These are phyloP conservation scores for Panthera leo DNA, from an alignment of 2,113 vertebrate species.

Conservation along the genomic window DNA sequence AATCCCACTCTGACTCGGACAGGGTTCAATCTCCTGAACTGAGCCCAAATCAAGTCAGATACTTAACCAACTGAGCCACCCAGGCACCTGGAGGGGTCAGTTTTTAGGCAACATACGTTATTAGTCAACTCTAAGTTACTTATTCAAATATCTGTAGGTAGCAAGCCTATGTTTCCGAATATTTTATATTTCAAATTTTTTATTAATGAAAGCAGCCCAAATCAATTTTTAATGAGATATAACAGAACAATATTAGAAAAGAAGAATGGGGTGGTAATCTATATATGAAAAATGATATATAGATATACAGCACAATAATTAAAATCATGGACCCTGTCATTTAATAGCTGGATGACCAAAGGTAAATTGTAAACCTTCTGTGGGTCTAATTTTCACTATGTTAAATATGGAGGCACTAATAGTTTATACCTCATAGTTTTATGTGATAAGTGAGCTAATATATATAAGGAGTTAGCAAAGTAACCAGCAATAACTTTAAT, in stretches of 20 bases:
- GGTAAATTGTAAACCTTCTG: slow-evolving; percentile 6
- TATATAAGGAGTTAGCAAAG: not conserved
- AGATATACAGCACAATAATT: not conserved
- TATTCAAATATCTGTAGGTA: not conserved
- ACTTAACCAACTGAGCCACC: no score
- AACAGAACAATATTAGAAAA: not conserved
- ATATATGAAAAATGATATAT: not conserved
- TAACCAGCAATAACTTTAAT: not conserved
- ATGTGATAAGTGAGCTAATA: not conserved
- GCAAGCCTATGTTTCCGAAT: not conserved
- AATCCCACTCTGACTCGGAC: no score
- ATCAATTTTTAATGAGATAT: not conserved
- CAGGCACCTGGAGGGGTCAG: not conserved
- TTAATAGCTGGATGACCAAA: not conserved
- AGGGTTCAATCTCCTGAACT: no score
- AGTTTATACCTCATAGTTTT: not conserved
- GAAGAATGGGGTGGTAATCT: not conserved
- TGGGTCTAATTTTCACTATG: slow-evolving; percentile 30
- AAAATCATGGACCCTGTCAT: not conserved
- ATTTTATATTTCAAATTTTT: not conserved
- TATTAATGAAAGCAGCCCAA: not conserved
- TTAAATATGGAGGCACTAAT: not conserved
- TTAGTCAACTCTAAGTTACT: slow-evolving; percentile 10
- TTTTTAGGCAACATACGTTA: not conserved
- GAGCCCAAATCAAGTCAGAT: no score